Evolutionary conservation across 2,797 vertebrate genomes (phyloP), one percentile per base, ranked within the genome.

Genomic region (Hirundo rustica): DNA sequence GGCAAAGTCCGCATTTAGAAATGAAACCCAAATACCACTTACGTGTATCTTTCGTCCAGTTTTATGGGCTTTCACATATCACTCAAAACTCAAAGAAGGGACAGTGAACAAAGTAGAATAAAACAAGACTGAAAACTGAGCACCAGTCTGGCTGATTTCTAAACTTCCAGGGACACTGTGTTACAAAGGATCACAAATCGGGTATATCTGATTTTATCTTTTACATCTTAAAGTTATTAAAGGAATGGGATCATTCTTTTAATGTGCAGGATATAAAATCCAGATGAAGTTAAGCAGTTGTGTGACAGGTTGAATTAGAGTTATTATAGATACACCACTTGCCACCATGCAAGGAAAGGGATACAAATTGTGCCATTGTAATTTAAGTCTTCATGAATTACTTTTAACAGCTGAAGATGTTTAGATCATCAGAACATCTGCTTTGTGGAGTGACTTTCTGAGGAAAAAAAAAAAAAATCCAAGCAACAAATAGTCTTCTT

Each of bases 1-100:
- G 95, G 90, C 94, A 95, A 89, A 94, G 84, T 96, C 78, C 48
- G 81, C 95, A 93, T 97, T 96, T 97, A 96, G 91, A 94, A 97
- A 77, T 50, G 85, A 95, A 94, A 74, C 70, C 76, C 93, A 94
- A 97, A 94, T 85, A 96, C 84, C 92, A 97, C 83, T 97, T 97
- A 96, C 1, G 1, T 42, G 82, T 89, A 47, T 88, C 82, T 96
- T 81, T 82, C 91, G 84, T 96, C 75, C 80, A 86, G 72, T 96
- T 88, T 96, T 72, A 89, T 66, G 42, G 78, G 29, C 67, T 94
- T 96, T 95, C 88, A 94, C 94, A 85, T 88, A 96, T 97, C 95
- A 96, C 48, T 94, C 94, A 95, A 89, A 89, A 96, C 78, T 92
- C 16, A 17, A 68, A 93, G 71, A 51, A 90, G 76, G 90, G 79